phyloP scores from a whole-genome alignment of 2,113 vertebrate genomes.

The Gobius niger region DNA sequence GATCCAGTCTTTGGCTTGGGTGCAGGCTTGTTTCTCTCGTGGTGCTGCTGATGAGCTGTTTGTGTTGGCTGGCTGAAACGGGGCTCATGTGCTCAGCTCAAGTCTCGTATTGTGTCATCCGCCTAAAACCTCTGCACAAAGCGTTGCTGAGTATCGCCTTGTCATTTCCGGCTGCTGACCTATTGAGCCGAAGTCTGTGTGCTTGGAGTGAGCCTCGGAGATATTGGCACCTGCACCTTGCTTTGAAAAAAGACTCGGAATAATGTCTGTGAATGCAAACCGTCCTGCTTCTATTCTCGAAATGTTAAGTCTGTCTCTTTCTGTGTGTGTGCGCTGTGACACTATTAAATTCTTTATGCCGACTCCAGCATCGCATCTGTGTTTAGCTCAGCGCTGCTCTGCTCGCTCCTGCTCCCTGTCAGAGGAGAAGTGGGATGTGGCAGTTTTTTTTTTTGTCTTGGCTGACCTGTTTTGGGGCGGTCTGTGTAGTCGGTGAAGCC shows the following conservation, averaged over 20 bases:
- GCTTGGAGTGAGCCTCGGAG: conserved; percentile 6
- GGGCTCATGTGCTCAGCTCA: conserved; percentile 49
- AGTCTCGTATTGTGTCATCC: conserved; percentile 50
- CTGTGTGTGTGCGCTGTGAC: background rate
- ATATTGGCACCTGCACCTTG: conserved; percentile 7
- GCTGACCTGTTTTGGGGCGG: conserved; percentile 11
- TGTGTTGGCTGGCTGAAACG: conserved; percentile 45
- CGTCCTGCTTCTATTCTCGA: conserved; percentile 7
- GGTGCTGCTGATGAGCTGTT: conserved; percentile 44
- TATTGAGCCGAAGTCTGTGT: conserved; percentile 25
- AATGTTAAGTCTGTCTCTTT: background rate
- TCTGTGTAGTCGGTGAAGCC: conserved; percentile 16
- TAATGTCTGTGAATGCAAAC: background rate
- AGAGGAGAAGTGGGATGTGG: conserved; percentile 11
- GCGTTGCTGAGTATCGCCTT: conserved; percentile 26
- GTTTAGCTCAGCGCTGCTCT: conserved; percentile 1
- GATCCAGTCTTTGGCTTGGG: background rate
- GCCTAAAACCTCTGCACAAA: conserved; percentile 30
- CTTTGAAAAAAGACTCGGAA: conserved; percentile 4
- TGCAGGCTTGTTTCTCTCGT: conserved; percentile 1
- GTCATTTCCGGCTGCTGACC: conserved; percentile 40
- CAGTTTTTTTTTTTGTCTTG: conserved; percentile 15
- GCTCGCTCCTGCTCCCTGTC: conserved; percentile 5
- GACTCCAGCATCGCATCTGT: background rate
- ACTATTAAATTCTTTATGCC: conserved; percentile 10